Conservation (phyloP, 2,113 vertebrate genomes). For the Microcebus jonahi region DNA sequence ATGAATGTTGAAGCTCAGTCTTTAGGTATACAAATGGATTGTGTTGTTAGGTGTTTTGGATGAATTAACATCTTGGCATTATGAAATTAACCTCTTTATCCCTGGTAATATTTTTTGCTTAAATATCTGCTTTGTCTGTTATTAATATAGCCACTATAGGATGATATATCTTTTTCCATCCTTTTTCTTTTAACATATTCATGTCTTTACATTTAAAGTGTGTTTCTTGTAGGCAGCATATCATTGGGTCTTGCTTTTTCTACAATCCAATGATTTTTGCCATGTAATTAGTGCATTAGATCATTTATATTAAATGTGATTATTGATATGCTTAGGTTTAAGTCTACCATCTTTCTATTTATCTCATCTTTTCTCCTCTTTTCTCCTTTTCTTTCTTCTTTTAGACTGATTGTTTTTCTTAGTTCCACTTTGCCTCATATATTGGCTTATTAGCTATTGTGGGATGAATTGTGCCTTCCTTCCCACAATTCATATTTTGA, state of each 20-base stretch:
- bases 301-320: background rate
- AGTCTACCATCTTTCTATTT: background rate
- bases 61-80: background rate
- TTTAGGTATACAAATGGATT: background rate
- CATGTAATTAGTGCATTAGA: background rate
- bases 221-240: background rate
- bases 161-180: background rate
- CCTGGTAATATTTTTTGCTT: background rate
- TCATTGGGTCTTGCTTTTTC: background rate
- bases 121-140: background rate
- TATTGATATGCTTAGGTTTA: background rate
- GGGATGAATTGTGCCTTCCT: background rate
- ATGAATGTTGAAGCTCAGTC: background rate
- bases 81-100: background rate
- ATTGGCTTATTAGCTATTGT: background rate
- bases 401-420: background rate
- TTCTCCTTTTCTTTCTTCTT: background rate
- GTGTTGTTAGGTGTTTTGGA: background rate
- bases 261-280: background rate
- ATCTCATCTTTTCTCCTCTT: background rate
- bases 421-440: background rate
- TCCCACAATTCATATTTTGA: background rate
- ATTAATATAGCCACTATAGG: background rate
- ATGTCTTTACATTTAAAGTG: background rate
- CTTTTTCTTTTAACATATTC: background rate